Conservation (phyloP, 2,888 invertebrate genomes). For the Mythimna vitellina region DNA sequence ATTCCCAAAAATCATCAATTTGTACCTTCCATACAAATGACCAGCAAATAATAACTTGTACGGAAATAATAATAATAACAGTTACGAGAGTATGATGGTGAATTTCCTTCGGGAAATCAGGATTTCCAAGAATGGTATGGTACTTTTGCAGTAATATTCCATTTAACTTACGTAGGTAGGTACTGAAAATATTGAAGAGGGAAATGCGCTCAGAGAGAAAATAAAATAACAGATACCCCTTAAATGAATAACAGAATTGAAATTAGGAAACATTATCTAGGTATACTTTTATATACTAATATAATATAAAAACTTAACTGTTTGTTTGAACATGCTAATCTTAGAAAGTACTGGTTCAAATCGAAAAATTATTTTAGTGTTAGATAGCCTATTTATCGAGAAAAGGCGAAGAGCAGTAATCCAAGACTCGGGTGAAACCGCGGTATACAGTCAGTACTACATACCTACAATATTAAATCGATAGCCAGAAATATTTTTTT, state of each 20-base stretch:
- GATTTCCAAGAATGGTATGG: neutral
- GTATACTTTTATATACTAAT: too few relatives aligned
- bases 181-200: neutral
- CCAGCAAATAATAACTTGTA: too few relatives aligned
- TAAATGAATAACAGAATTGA: neutral
- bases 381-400: too few relatives aligned
- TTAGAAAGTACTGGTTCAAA: too few relatives aligned
- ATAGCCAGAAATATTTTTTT: neutral
- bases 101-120: slow-evolving; percentile 4
- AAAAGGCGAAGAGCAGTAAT: too few relatives aligned
- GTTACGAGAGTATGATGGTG: neutral
- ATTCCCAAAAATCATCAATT: too few relatives aligned
- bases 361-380: too few relatives aligned
- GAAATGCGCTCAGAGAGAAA: neutral
- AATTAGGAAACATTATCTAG: neutral
- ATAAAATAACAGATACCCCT: neutral
- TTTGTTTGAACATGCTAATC: too few relatives aligned
- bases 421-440: too few relatives aligned
- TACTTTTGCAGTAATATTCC: neutral
- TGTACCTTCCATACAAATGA: too few relatives aligned
- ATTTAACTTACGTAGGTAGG: neutral
- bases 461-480: neutral
- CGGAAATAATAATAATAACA: neutral
- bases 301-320: too few relatives aligned
- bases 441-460: neutral